These are phyloP conservation scores for Tragulus kanchil DNA, from an alignment of 2,113 vertebrate genomes.

Conservation along the genomic window DNA sequence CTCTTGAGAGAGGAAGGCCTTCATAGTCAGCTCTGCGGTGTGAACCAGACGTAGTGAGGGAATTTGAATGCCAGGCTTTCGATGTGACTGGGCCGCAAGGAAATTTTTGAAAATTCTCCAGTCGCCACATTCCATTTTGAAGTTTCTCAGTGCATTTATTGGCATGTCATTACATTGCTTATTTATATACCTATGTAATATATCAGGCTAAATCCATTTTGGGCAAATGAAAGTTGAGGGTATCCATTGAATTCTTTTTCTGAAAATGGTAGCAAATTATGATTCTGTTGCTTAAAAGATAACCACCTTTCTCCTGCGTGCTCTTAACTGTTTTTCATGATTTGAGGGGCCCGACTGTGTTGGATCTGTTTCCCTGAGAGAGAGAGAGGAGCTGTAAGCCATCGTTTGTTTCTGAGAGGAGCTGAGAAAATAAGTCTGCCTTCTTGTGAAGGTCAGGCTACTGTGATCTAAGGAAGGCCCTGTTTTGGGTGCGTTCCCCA, in stretches of 20 bases:
- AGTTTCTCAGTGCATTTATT: neutral
- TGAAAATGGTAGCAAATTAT: neutral
- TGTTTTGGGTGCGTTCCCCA: neutral
- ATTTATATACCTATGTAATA: too few species aligned
- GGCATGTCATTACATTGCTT: neutral
- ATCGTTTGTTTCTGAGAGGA: neutral
- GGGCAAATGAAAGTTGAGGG: neutral
- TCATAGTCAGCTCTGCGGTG: fast-evolving
- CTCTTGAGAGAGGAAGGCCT: neutral
- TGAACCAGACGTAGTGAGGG: fast-evolving
- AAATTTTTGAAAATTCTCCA: neutral
- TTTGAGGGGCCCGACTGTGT: neutral
- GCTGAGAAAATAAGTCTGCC: neutral
- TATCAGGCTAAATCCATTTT: neutral
- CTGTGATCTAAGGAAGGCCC: neutral
- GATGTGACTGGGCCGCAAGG: neutral
- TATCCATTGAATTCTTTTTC: neutral
- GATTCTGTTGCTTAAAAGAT: neutral
- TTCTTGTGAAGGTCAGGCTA: neutral
- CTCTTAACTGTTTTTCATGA: neutral
- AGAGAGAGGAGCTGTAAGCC: neutral
- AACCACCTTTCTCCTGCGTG: fast-evolving
- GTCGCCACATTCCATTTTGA: neutral
- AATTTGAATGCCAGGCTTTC: neutral
- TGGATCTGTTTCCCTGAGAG: neutral